These are phyloP conservation scores for Samia ricini DNA, from an alignment of 1,140 invertebrate genomes.

Conservation along the genomic window DNA sequence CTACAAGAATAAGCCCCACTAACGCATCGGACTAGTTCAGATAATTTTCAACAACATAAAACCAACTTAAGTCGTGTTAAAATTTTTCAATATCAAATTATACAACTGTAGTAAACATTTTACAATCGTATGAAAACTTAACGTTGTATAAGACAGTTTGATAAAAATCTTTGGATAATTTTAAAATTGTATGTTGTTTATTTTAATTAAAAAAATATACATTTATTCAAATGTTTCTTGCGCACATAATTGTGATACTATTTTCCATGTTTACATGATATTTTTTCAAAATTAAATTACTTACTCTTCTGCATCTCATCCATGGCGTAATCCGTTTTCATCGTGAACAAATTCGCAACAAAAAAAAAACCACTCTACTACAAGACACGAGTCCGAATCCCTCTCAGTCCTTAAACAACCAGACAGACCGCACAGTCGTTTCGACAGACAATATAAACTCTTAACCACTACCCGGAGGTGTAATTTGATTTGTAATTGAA, in stretches of 20 bases:
- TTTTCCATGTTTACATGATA: background rate
- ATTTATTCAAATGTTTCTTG: too few relatives aligned
- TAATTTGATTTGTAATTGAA: constrained; percentile 41
- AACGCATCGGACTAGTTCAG: background rate
- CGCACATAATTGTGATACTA: background rate
- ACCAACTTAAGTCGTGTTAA: too few relatives aligned
- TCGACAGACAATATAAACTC: constrained; percentile 30
- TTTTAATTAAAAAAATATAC: background rate
- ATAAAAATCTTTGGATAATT: background rate
- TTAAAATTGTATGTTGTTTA: background rate
- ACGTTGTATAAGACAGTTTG: background rate
- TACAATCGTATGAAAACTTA: background rate
- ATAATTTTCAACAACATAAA: background rate
- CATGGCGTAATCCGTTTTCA: constrained; percentile 75
- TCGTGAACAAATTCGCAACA: constrained; percentile 39
- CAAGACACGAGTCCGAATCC: constrained; percentile 12
- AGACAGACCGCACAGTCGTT: constrained; percentile 46
- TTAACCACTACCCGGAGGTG: constrained; percentile 35
- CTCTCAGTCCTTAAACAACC: constrained; percentile 24
- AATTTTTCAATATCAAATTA: background rate
- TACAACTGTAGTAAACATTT: background rate
- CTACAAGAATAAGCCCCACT: background rate
- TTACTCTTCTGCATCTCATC: constrained; percentile 75
- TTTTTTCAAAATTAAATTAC: constrained; percentile 23
- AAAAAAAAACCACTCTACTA: constrained; percentile 38